phyloP scores from a whole-genome alignment of 35 echinoderm and acorn worm species.

The Ptychodera flava region DNA sequence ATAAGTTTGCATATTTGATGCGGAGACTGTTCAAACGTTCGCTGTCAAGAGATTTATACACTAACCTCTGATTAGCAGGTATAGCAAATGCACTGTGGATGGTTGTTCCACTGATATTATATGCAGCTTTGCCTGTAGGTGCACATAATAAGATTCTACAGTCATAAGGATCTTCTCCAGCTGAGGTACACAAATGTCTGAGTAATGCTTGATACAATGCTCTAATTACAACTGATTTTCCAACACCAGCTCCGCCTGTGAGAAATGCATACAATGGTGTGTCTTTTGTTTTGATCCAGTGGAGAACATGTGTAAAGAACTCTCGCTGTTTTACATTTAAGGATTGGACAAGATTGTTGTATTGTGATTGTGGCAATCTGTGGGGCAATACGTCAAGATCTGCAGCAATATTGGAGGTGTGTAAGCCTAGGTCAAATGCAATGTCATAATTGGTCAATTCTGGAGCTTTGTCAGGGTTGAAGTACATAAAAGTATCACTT shows the following conservation, averaged over 20 bases:
- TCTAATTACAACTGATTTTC: slow-evolving; percentile 45
- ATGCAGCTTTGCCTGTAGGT: slow-evolving; percentile 41
- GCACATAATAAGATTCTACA: slow-evolving; percentile 10
- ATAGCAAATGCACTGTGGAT: slow-evolving; percentile 27
- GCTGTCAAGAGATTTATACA: slow-evolving; percentile 5
- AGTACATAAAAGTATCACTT: background rate
- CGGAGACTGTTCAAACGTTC: background rate
- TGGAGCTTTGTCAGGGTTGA: background rate
- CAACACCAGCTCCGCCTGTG: slow-evolving; percentile 60
- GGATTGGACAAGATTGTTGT: slow-evolving; percentile 8
- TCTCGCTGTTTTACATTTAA: slow-evolving; percentile 39
- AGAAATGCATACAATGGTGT: slow-evolving; percentile 38
- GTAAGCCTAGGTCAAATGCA: too few relatives aligned
- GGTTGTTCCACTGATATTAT: slow-evolving; percentile 25
- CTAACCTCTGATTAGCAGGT: slow-evolving; percentile 19
- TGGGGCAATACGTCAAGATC: background rate
- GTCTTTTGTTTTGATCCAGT: slow-evolving; percentile 20
- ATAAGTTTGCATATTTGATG: background rate
- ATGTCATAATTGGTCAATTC: slow-evolving; percentile 35
- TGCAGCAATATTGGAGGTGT: background rate
- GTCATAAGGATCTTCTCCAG: slow-evolving; percentile 11
- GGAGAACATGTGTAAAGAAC: too few relatives aligned
- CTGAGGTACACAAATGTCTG: slow-evolving; percentile 14
- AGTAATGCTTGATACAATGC: slow-evolving; percentile 35
- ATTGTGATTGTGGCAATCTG: background rate